phyloP scores from a whole-genome alignment of 2,113 vertebrate genomes.

The Emydura subglobosa region DNA sequence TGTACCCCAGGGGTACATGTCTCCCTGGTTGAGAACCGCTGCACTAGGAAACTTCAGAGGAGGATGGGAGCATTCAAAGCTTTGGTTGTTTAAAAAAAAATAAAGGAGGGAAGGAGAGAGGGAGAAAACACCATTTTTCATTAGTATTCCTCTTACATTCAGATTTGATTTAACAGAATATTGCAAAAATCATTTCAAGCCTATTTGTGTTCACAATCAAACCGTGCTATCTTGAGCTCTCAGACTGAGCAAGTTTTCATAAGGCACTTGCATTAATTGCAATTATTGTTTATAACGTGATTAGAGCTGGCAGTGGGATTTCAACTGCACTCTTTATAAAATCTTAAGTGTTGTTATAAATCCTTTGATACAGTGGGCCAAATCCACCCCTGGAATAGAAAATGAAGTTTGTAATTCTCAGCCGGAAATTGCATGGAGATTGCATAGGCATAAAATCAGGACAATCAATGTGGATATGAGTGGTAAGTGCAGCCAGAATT shows the following conservation, averaged over 20 bases:
- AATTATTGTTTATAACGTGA: background rate
- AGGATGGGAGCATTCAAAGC: background rate
- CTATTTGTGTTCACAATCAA: background rate
- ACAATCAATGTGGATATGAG: accelerated
- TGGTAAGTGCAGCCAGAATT: background rate
- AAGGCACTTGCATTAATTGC: background rate
- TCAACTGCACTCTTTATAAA: background rate
- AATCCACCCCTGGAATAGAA: accelerated
- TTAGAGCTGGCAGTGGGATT: background rate
- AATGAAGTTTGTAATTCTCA: background rate
- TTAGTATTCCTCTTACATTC: background rate
- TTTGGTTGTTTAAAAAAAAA: background rate
- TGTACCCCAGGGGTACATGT: too few relatives aligned
- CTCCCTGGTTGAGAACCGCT: too few relatives aligned
- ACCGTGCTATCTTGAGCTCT: background rate
- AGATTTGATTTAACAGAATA: background rate
- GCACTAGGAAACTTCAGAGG: background rate
- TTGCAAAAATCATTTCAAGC: background rate
- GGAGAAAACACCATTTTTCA: background rate
- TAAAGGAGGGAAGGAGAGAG: background rate
- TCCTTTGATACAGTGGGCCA: background rate
- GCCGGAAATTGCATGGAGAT: background rate
- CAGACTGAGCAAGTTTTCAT: background rate
- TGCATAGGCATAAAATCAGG: background rate
- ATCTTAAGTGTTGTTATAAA: background rate